A percentile compares a stretch with the other conserved stretches of the same genome.
Conservation (phyloP, 2,113 vertebrate species). For the Arenaria interpres region DNA sequence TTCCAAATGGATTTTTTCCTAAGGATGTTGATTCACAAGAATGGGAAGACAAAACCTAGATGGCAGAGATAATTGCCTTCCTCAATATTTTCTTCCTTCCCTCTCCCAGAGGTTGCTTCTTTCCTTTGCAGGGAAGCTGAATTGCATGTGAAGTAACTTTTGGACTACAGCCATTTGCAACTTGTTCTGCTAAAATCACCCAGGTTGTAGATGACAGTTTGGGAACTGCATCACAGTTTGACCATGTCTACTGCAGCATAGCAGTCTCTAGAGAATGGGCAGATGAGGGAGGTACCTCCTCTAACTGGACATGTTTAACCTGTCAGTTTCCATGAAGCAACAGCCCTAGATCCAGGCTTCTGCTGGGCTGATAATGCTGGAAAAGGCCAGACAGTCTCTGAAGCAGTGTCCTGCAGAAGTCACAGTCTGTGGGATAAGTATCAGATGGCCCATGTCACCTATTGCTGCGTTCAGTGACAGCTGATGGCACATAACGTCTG, state of each 20-base stretch:
- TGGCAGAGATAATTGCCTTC: neutral
- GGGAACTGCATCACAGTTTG: neutral
- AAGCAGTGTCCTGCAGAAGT: neutral
- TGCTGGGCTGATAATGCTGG: neutral
- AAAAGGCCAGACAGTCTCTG: neutral
- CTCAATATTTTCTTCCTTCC: neutral
- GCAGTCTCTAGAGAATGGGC: neutral
- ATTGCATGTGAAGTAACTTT: neutral
- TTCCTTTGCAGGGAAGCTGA: neutral
- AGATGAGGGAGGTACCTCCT: neutral
- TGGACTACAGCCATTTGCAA: neutral
- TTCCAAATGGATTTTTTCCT: neutral
- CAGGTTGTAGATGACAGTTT: neutral
- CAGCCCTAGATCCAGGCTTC: neutral
- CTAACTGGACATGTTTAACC: neutral
- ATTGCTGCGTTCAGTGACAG: neutral
- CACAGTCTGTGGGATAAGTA: neutral
- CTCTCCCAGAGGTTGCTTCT: neutral
- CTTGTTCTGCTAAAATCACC: neutral
- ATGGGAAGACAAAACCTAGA: neutral
- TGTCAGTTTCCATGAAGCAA: neutral
- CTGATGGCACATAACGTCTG: accelerated
- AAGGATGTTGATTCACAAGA: neutral
- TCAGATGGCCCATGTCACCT: neutral
- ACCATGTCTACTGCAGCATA: neutral